Evolutionary conservation across 2,888 invertebrate genomes (phyloP), one percentile per base, ranked within the genome.

Genomic region (Dinocampus coccinellae): DNA sequence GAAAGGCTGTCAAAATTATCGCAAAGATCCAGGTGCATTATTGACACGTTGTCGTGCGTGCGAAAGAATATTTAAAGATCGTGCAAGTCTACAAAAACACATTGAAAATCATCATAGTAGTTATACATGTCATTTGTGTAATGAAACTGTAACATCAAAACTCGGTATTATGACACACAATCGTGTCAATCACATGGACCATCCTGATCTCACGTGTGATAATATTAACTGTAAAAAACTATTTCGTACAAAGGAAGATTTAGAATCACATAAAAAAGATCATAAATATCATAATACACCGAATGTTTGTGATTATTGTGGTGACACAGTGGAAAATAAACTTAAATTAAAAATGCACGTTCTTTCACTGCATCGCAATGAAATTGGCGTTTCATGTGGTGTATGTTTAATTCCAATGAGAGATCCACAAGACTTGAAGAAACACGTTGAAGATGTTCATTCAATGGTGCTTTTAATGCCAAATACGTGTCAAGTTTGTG

Each of bases 311-410:
- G 90, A 90, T 74, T 91, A 90, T 77, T 91, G 91, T 76, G 91
- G 89, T 1, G 91, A 91, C 77, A 85, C 89, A 0, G 87, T 91
- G 2, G 89, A 90, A 10, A 90, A 90, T 73, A 90, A 90, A 75
- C 87, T 91, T 29, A 91, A 90, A 78, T 81, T 91, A 1, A 90
- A 91, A 76, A 91, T 91, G 90, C 91, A 91, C 78, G 88, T 91
- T 3, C 79, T 90, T 55, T 89, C 90, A 34, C 80, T 90, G 65
- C 91, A 91, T 76, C 85, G 90, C 9, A 89, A 90, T 75, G 90
- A 90, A 52, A 87, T 91, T 22, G 89, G 90, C 2, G 87, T 90
- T 11, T 89, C 90, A 11, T 91, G 91, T 72, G 90, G 90, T 0
- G 89, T 91, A 3, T 91, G 91, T 75, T 79, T 91, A 69, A 90